Conservation (phyloP, 2,113 vertebrate species). For the Tinamus guttatus region DNA sequence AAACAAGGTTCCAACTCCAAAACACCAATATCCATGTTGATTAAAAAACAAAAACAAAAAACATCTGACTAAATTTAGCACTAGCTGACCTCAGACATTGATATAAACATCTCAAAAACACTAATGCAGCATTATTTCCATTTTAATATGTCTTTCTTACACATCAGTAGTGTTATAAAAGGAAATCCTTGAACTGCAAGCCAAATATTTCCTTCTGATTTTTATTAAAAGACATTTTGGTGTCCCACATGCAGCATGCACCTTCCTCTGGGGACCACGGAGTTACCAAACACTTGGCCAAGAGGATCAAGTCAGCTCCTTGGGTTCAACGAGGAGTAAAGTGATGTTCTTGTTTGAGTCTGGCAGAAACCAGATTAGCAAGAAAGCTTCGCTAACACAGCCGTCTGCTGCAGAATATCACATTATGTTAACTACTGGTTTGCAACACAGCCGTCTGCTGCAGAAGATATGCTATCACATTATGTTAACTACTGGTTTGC, state of each 20-base stretch:
- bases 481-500: not conserved
- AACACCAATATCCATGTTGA: not conserved
- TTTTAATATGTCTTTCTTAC: conserved; percentile 1
- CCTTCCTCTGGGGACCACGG: conserved; percentile 2
- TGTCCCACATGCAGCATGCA: not conserved
- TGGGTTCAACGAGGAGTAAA: conserved; percentile 1
- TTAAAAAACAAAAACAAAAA: not conserved
- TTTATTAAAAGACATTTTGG: not conserved
- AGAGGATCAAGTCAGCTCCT: not conserved
- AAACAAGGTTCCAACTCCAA: not conserved
- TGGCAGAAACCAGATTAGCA: not conserved
- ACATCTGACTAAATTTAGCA: not conserved
- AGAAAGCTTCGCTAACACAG: not conserved
- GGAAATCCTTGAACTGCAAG: not conserved
- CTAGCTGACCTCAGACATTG: not conserved
- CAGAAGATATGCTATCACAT: not conserved
- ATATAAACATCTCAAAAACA: not conserved
- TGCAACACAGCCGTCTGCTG: not conserved
- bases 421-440: not conserved
- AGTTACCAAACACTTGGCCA: not conserved
- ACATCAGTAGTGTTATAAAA: conserved; percentile 7
- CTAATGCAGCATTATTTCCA: not conserved
- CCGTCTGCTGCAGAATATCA: not conserved
- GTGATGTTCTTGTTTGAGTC: not conserved
- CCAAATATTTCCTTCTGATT: not conserved